Conservation (phyloP, 2,797 vertebrate genomes). For the Toxotes lorentzi region DNA sequence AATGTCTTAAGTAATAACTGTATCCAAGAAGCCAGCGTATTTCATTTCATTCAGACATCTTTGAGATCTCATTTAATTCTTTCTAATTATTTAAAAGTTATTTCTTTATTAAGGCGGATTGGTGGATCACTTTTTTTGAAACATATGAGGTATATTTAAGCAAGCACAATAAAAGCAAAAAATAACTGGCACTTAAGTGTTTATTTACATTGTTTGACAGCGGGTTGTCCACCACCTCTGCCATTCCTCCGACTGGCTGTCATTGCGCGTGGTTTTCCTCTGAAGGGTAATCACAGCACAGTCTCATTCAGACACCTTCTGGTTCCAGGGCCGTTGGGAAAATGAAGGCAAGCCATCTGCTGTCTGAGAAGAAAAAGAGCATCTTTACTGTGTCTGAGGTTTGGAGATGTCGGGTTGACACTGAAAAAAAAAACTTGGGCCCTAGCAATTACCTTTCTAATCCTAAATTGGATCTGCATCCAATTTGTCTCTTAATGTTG, state of each 20-base stretch:
- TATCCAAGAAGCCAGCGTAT: neutral
- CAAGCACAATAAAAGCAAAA: slow-evolving; percentile 26
- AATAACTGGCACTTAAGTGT: slow-evolving; percentile 12
- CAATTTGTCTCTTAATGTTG: slow-evolving; percentile 26
- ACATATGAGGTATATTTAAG: neutral
- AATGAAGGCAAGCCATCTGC: slow-evolving; percentile 63
- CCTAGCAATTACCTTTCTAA: slow-evolving; percentile 52
- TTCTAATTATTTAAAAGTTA: neutral
- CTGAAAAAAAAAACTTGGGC: slow-evolving; percentile 29
- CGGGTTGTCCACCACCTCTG: slow-evolving; percentile 33
- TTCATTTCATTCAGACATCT: neutral
- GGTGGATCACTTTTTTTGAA: neutral
- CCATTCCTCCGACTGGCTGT: slow-evolving; percentile 55
- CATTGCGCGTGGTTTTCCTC: slow-evolving; percentile 73
- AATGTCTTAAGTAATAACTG: neutral
- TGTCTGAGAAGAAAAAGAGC: slow-evolving; percentile 70
- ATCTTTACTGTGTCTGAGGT: slow-evolving; percentile 78
- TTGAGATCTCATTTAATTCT: neutral
- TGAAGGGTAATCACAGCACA: slow-evolving; percentile 70
- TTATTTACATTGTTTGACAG: slow-evolving; percentile 46
- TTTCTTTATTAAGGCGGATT: neutral
- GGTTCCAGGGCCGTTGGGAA: slow-evolving; percentile 64
- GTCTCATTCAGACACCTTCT: slow-evolving; percentile 72
- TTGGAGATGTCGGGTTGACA: slow-evolving; percentile 59
- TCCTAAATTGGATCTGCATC: slow-evolving; percentile 56